Evolutionary conservation across 2,113 vertebrate species (phyloP).

Genomic region (Mesitornis unicolor): DNA sequence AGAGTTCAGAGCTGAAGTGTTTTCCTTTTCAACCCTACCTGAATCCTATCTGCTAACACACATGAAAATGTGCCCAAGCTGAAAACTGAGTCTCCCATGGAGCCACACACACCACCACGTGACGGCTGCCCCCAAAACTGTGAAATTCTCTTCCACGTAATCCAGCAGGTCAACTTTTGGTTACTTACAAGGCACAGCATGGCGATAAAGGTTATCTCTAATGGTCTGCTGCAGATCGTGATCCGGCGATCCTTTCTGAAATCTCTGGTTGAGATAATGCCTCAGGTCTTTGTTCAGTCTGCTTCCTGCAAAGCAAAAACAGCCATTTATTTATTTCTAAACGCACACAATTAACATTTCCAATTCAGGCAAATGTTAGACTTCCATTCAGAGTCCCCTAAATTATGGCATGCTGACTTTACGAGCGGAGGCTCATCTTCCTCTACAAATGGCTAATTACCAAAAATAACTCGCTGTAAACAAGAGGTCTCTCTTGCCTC

Average conservation of each 20-base stretch:
- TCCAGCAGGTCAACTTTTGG: neutral
- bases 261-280: slow-evolving; percentile 93
- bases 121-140: neutral
- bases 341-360: neutral
- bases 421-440: slow-evolving; percentile 37
- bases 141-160: neutral
- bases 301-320: slow-evolving; percentile 79
- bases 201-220: slow-evolving; percentile 95
- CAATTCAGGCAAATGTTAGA: slow-evolving; percentile 3
- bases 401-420: slow-evolving; percentile 50
- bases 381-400: slow-evolving; percentile 40
- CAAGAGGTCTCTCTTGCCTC: slow-evolving; percentile 55
- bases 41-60: neutral
- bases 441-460: slow-evolving; percentile 63
- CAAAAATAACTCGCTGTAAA: slow-evolving; percentile 60
- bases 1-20: neutral
- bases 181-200: slow-evolving; percentile 98
- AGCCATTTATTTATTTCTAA: slow-evolving; percentile 48
- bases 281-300: slow-evolving; percentile 95
- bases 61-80: neutral
- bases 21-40: neutral
- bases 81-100: neutral
- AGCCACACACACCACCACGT: neutral
- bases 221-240: slow-evolving; percentile 96
- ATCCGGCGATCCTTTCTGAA: slow-evolving; percentile 94